Evolutionary conservation across 2,797 vertebrate species (phyloP).

Genomic region (Schizopygopsis pylzovi): DNA sequence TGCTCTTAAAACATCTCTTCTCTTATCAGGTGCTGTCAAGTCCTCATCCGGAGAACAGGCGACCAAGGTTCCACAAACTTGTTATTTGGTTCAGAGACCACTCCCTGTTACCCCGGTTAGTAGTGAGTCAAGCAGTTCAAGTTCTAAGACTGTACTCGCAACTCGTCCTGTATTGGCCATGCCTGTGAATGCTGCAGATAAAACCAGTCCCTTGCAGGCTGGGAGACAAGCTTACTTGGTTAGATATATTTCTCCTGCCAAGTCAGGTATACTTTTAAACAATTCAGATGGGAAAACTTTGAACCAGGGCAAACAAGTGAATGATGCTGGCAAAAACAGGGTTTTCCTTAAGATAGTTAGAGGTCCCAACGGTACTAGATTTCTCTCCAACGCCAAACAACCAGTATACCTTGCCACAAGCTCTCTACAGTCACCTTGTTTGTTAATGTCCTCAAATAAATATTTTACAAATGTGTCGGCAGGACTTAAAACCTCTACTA

Average conservation of each 20-base stretch:
- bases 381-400: slow-evolving; percentile 72
- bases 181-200: slow-evolving; percentile 73
- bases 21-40: slow-evolving; percentile 74
- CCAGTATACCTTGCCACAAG: slow-evolving; percentile 77
- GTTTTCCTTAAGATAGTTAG: slow-evolving; percentile 80
- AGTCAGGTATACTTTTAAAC: slow-evolving; percentile 73
- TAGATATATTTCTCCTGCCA: slow-evolving; percentile 79
- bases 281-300: slow-evolving; percentile 70
- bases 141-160: slow-evolving; percentile 66
- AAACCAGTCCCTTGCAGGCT: slow-evolving; percentile 68
- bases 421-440: slow-evolving; percentile 77
- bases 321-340: slow-evolving; percentile 73
- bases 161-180: slow-evolving; percentile 74
- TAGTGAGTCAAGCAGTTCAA: slow-evolving; percentile 62
- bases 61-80: slow-evolving; percentile 68
- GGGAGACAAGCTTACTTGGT: slow-evolving; percentile 82
- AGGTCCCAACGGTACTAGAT: slow-evolving; percentile 67
- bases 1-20: slow-evolving; percentile 75
- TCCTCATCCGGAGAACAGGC: slow-evolving; percentile 69
- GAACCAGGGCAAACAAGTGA: slow-evolving; percentile 63
- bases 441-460: slow-evolving; percentile 78
- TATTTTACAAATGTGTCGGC: slow-evolving; percentile 61
- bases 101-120: slow-evolving; percentile 72
- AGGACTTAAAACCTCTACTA: slow-evolving; percentile 69
- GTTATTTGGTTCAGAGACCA: slow-evolving; percentile 79